These are phyloP conservation scores for Carcharodon carcharias DNA, from an alignment of 2,797 vertebrate species.

Conservation along the genomic window DNA sequence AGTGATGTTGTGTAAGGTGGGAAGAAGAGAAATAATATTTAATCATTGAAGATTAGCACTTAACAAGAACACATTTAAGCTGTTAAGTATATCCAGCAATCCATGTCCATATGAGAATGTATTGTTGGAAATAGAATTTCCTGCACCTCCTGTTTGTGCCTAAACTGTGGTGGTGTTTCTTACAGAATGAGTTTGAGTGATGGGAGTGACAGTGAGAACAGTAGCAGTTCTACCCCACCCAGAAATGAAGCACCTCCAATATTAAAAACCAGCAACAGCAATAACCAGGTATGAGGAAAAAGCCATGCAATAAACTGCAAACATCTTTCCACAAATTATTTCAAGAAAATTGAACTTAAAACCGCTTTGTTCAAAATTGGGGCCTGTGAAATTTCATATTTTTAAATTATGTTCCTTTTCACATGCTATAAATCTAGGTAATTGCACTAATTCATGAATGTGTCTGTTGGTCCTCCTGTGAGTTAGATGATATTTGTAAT, in stretches of 20 bases:
- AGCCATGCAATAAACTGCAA: not conserved
- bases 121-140: not conserved
- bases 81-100: too few relatives aligned
- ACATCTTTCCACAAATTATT: not conserved
- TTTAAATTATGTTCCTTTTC: not conserved
- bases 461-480: not conserved
- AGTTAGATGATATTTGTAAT: not conserved
- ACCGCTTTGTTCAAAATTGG: not conserved
- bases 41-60: not conserved
- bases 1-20: not conserved
- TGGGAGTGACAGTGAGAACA: conserved; percentile 85
- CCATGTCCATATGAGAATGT: not conserved
- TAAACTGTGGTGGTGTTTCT: not conserved
- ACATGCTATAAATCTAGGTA: not conserved
- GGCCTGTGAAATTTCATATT: not conserved
- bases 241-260: conserved; percentile 67
- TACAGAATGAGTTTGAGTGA: conserved; percentile 84
- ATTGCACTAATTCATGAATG: not conserved
- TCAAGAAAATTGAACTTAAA: not conserved
- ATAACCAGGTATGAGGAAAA: conserved; percentile 72
- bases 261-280: conserved; percentile 78
- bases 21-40: not conserved
- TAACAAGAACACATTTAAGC: not conserved
- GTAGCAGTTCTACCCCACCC: conserved; percentile 71
- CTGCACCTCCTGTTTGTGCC: not conserved